Conservation (phyloP, 2,888 invertebrate species). For the Ennomos quercinarius region DNA sequence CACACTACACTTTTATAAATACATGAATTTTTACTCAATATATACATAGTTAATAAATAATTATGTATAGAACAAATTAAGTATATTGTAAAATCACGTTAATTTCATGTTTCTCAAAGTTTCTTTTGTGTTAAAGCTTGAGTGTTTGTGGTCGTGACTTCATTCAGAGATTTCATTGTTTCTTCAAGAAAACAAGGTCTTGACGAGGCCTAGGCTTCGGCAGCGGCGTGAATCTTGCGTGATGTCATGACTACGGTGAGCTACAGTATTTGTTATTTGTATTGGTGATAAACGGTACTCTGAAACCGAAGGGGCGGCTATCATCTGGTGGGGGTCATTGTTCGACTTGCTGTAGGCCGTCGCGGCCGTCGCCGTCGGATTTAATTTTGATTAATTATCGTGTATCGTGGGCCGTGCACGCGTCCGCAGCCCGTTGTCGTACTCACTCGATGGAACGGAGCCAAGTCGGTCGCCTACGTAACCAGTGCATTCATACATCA, state of each 20-base stretch:
- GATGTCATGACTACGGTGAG: conserved; percentile 72
- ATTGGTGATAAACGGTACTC: conserved; percentile 37
- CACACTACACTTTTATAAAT: no score
- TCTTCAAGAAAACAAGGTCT: conserved; percentile 39
- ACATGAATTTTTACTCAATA: no score
- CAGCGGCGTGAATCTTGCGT: conserved; percentile 43
- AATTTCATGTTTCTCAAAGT: conserved; percentile 10
- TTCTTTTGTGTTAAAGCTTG: conserved; percentile 7
- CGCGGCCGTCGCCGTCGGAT: conserved; percentile 43
- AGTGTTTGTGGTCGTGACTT: conserved; percentile 40
- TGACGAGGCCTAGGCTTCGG: conserved; percentile 43
- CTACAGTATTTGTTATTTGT: conserved; percentile 46
- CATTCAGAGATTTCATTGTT: conserved; percentile 45
- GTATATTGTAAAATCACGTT: background rate
- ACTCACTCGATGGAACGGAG: conserved; percentile 69
- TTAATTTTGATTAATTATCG: conserved; percentile 56
- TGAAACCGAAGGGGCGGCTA: conserved; percentile 20
- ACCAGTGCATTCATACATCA: conserved; percentile 37
- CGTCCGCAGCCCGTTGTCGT: conserved; percentile 38
- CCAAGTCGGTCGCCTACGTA: conserved; percentile 70
- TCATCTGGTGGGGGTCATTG: conserved; percentile 39
- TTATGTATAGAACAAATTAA: no score
- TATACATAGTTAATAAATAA: no score
- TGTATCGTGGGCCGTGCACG: conserved; percentile 47
- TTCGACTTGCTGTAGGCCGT: conserved; percentile 35